Percentiles rank a stretch among this genome's conserved stretches.
These are phyloP conservation scores for Dipodomys stephensi DNA, from an alignment of 2,113 vertebrate species.

Conservation along the genomic window DNA sequence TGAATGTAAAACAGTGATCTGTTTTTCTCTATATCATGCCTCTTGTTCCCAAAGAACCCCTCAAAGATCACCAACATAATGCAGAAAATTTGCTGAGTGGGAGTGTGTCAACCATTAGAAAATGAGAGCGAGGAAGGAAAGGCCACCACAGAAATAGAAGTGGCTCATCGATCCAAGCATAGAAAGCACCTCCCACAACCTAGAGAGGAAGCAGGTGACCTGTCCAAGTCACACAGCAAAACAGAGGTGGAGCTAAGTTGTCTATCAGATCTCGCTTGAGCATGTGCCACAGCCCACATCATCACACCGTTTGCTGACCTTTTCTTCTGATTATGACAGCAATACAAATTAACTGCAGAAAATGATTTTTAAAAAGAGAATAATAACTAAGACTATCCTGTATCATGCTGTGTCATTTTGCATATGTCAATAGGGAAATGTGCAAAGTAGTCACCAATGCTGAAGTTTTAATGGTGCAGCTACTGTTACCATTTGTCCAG, in stretches of 20 bases:
- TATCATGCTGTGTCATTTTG: background rate
- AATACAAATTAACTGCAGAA: background rate
- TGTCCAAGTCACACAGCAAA: background rate
- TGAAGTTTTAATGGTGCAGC: no score
- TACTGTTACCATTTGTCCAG: background rate
- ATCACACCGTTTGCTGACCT: background rate
- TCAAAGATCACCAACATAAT: background rate
- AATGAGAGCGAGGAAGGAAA: background rate
- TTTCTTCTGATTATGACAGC: background rate
- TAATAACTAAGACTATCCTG: background rate
- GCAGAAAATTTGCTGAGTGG: background rate
- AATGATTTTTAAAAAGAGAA: background rate
- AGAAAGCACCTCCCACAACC: accelerated
- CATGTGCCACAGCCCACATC: background rate
- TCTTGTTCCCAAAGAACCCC: background rate
- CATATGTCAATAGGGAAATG: background rate
- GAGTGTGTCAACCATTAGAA: background rate
- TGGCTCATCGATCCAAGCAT: background rate
- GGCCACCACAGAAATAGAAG: background rate
- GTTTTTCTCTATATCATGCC: background rate
- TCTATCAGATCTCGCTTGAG: background rate
- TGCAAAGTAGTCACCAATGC: background rate
- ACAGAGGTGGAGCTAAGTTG: background rate
- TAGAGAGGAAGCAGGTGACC: background rate
- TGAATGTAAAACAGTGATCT: background rate